phyloP scores from a whole-genome alignment of 2,113 vertebrate species.

The Zosterops pallidus region DNA sequence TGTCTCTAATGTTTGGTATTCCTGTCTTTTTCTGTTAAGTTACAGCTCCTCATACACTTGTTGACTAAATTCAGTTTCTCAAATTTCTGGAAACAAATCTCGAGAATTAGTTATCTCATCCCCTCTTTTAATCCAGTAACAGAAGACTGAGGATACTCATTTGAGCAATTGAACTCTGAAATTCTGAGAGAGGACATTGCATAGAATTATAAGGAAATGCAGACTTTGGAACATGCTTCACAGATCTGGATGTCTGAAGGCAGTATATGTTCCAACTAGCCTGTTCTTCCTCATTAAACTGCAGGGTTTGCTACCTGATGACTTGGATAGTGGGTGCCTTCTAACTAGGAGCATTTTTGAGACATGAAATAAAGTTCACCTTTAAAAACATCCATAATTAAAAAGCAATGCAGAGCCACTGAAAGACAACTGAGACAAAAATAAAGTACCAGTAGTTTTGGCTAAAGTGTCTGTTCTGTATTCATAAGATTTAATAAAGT shows the following conservation, averaged over 20 bases:
- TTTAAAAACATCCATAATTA: not conserved
- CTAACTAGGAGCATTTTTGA: not conserved
- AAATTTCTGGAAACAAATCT: not conserved
- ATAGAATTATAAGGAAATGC: not conserved
- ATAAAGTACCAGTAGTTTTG: not conserved
- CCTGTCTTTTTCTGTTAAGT: not conserved
- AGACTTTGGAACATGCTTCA: not conserved
- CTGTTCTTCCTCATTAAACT: not conserved
- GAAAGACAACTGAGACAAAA: not conserved
- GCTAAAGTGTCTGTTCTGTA: not conserved
- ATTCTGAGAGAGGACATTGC: not conserved
- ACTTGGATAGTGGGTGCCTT: not conserved
- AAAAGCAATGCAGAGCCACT: not conserved
- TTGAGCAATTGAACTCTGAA: not conserved
- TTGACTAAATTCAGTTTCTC: not conserved
- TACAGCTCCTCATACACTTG: not conserved
- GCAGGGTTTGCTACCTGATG: not conserved
- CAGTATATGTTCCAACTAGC: rapidly evolving
- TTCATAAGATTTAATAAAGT: not conserved
- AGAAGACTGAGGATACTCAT: not conserved
- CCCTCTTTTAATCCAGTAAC: not conserved
- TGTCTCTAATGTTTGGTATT: not conserved
- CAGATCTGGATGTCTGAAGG: not conserved
- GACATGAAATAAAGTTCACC: not conserved
- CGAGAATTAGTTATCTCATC: not conserved